These are phyloP conservation scores for Cynoglossus semilaevis DNA, from an alignment of 2,113 vertebrate species.

Conservation along the genomic window DNA sequence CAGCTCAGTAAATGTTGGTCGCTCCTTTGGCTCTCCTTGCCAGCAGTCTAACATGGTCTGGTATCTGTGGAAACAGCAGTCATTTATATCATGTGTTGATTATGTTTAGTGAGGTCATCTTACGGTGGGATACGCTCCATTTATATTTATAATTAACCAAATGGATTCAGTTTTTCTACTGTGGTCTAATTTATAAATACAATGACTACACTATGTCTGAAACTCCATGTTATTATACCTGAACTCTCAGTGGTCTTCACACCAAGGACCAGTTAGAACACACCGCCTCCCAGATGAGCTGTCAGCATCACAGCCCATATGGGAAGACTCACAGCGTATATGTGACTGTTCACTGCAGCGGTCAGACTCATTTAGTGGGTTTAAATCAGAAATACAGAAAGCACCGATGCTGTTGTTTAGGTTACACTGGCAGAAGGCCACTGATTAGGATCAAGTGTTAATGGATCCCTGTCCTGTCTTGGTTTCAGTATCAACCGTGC, in stretches of 20 bases:
- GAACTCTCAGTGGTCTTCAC: conserved; percentile 19
- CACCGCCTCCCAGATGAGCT: conserved; percentile 53
- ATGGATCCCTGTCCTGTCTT: conserved; percentile 36
- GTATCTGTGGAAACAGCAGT: conserved; percentile 72
- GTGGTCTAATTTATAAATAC: no score
- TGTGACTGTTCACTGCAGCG: conserved; percentile 35
- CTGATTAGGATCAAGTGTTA: conserved; percentile 33
- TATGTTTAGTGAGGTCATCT: no score
- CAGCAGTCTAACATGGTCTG: conserved; percentile 95
- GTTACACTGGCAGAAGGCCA: conserved; percentile 14
- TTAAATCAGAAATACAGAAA: conserved; percentile 39
- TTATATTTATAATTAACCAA: no score
- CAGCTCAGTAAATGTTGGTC: conserved; percentile 87
- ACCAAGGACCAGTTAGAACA: conserved; percentile 45
- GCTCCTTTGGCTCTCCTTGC: conserved; percentile 81
- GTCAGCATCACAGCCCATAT: conserved; percentile 62
- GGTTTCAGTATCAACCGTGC: neutral
- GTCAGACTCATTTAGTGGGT: conserved; percentile 34
- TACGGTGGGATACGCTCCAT: no score
- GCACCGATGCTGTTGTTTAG: conserved; percentile 38
- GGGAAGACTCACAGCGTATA: conserved; percentile 45
- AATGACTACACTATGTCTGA: no score
- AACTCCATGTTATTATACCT: conserved; percentile 9
- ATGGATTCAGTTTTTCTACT: no score
- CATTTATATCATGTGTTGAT: no score